These are phyloP conservation scores for Numida meleagris DNA, from an alignment of 2,113 vertebrate species.

Conservation along the genomic window DNA sequence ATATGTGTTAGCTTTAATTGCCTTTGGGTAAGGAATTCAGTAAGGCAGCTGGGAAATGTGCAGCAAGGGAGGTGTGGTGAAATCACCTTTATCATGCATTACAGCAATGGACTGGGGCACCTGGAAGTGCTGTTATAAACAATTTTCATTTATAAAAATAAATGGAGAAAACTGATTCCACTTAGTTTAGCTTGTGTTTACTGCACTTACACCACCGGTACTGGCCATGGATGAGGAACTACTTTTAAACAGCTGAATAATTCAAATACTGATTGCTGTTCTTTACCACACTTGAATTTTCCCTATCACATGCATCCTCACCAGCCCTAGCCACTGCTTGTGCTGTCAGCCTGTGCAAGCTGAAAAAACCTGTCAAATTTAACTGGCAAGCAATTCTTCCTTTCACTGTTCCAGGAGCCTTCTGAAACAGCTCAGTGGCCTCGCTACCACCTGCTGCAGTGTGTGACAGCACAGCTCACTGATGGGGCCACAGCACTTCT, in stretches of 20 bases:
- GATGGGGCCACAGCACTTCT: neutral
- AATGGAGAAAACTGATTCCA: neutral
- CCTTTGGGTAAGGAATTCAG: conserved; percentile 36
- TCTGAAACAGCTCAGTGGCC: neutral
- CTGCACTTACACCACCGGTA: neutral
- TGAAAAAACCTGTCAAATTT: neutral
- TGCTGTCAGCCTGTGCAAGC: neutral
- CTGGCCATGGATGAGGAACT: neutral
- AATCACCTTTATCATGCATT: neutral
- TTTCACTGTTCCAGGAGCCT: neutral
- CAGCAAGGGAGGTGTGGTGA: neutral
- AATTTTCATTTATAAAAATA: neutral
- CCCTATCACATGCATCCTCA: neutral
- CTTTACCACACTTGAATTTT: neutral
- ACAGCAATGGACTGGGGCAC: neutral
- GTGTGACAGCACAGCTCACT: neutral
- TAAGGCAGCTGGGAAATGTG: conserved; percentile 8
- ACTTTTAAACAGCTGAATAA: neutral
- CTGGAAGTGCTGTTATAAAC: neutral
- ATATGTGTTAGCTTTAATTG: conserved; percentile 15
- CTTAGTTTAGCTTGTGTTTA: neutral
- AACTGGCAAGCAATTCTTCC: neutral
- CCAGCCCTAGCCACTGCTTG: neutral
- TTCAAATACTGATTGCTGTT: neutral
- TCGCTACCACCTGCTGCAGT: neutral